These are phyloP conservation scores for Drosophila testacea DNA, from an alignment of 2,888 invertebrate genomes.

Conservation along the genomic window DNA sequence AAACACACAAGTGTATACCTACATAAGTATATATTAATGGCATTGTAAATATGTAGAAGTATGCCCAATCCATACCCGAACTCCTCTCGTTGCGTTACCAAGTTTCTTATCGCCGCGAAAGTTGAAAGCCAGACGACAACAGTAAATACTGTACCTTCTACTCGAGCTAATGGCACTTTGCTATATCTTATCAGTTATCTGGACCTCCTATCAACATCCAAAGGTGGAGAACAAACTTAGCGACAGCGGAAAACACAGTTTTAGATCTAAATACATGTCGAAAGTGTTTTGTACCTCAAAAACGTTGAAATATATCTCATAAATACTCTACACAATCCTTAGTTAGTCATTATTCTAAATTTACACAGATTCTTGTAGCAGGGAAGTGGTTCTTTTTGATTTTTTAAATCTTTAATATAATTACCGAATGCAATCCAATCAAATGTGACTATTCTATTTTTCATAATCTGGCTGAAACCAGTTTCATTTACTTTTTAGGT, in stretches of 20 bases:
- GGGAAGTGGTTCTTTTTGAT: background rate
- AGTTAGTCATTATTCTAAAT: background rate
- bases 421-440: no score
- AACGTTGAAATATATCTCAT: background rate
- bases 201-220: constrained; percentile 15
- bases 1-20: background rate
- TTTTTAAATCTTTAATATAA: no score
- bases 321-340: background rate
- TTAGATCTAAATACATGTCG: background rate
- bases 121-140: constrained; percentile 22
- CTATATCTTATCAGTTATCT: constrained; percentile 44
- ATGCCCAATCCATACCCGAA: constrained; percentile 1
- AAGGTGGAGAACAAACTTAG: constrained; percentile 6
- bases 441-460: no score
- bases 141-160: constrained; percentile 23
- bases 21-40: constrained; percentile 41
- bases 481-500: no score
- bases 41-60: constrained; percentile 44
- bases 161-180: constrained; percentile 8
- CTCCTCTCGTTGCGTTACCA: constrained; percentile 30
- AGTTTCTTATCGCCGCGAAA: constrained; percentile 47
- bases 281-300: background rate
- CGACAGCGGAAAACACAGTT: background rate
- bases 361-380: background rate
- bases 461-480: no score